A percentile compares a stretch with the other conserved stretches of the same genome.
These are phyloP conservation scores for Bombyx mori DNA, from an alignment of 1,140 invertebrate species.

Conservation along the genomic window ASM3026992v2 NC_085119.1:2323001-2323500, in stretches of 20 bases:
- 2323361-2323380: too few species aligned
- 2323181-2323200: constrained; percentile 76
- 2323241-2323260: constrained; percentile 17
- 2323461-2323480: too few species aligned
- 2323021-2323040: constrained; percentile 85
- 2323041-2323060: constrained; percentile 91
- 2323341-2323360: too few species aligned
- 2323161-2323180: constrained; percentile 78
- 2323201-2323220: constrained; percentile 77
- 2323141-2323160: constrained; percentile 75
- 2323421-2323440: too few species aligned
- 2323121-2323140: constrained; percentile 76
- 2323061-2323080: constrained; percentile 86
- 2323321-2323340: too few species aligned
- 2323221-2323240: constrained; percentile 71
- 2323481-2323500: too few species aligned
- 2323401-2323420: too few species aligned
- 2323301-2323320: too few species aligned
- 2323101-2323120: constrained; percentile 84
- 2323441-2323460: too few species aligned
- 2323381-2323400: too few species aligned
- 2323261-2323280: constrained; percentile 19
- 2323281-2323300: constrained; percentile 7
- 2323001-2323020: constrained; percentile 80
- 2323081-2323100: constrained; percentile 89